Percentiles rank a stretch among this genome's conserved stretches.
Evolutionary conservation across 2,888 invertebrate species (phyloP).

Genomic region (Leucania comma): DNA sequence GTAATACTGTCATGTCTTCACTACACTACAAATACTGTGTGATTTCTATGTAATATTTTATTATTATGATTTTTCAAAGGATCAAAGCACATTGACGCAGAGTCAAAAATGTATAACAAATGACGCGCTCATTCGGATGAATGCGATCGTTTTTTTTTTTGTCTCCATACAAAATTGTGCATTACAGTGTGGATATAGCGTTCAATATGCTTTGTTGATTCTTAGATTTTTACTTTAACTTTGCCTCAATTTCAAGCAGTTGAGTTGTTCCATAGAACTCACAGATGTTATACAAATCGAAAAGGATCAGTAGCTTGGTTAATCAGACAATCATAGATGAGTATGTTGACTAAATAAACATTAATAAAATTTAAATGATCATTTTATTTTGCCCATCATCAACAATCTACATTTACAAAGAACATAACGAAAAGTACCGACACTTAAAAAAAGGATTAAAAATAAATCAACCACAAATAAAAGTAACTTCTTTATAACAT

Average conservation of each 20-base stretch:
- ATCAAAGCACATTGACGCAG: background rate
- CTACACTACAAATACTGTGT: background rate
- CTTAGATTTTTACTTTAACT: background rate
- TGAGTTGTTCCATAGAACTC: background rate
- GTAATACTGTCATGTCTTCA: background rate
- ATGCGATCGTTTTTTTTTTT: background rate
- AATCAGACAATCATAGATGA: conserved; percentile 56
- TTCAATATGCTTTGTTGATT: background rate
- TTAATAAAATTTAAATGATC: conserved; percentile 69
- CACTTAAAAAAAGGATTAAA: conserved; percentile 32
- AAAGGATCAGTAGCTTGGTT: conserved; percentile 27
- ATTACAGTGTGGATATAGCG: background rate
- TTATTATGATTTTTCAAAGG: background rate
- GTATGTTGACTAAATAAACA: conserved; percentile 84
- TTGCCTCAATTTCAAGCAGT: background rate
- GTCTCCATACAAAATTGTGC: background rate
- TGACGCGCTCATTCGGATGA: background rate
- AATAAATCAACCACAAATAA: conserved; percentile 57
- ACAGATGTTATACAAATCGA: background rate
- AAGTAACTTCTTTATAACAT: conserved; percentile 56
- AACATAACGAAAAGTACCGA: conserved; percentile 44
- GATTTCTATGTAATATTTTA: background rate
- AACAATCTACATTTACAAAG: conserved; percentile 62
- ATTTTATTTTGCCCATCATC: conserved; percentile 69
- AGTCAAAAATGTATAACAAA: background rate